A percentile compares a stretch with the other conserved stretches of the same genome.
These are phyloP conservation scores for Blennius ocellaris DNA, from an alignment of 2,113 vertebrate species.

Conservation along the genomic window DNA sequence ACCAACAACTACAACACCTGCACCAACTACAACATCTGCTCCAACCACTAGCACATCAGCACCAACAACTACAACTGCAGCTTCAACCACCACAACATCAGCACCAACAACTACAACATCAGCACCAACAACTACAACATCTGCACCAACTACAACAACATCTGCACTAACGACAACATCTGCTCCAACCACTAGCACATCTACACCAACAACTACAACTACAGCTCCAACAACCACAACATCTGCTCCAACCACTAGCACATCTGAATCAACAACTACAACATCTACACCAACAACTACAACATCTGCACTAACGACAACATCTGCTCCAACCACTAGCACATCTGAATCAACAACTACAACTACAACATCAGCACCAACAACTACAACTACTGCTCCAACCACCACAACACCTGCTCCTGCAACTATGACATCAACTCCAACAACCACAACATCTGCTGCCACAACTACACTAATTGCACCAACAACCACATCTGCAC, in stretches of 20 bases:
- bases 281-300: neutral
- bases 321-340: neutral
- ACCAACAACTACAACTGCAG: too few species aligned
- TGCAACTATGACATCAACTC: neutral
- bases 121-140: neutral
- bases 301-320: neutral
- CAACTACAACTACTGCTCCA: too few species aligned
- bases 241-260: neutral
- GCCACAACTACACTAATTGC: neutral
- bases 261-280: neutral
- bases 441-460: accelerated
- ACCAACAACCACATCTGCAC: neutral
- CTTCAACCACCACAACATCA: too few species aligned
- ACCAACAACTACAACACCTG: too few species aligned
- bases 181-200: neutral
- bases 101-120: too few species aligned
- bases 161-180: neutral
- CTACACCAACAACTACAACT: neutral
- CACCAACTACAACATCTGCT: too few species aligned
- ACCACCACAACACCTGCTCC: neutral
- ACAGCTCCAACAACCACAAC: neutral
- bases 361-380: neutral
- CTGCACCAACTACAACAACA: neutral
- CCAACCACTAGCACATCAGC: too few species aligned
- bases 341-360: neutral